phyloP scores from a whole-genome alignment of 2,888 invertebrate species.

The Lithophane socia region DNA sequence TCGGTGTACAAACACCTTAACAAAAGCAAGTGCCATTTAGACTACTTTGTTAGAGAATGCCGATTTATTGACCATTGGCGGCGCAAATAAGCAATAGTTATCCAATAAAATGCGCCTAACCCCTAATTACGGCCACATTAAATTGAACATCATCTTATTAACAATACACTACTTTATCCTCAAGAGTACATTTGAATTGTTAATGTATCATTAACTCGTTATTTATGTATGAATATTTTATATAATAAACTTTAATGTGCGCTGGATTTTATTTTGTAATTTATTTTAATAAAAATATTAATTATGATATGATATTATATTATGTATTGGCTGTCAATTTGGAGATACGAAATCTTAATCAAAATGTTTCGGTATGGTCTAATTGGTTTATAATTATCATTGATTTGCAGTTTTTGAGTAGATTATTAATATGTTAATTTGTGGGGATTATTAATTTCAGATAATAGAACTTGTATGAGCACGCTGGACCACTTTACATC shows the following conservation, averaged over 20 bases:
- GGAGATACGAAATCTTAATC: slow-evolving; percentile 52
- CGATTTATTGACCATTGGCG: slow-evolving; percentile 75
- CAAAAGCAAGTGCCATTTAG: slow-evolving; percentile 70
- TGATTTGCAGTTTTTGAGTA: slow-evolving; percentile 28
- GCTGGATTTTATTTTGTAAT: slow-evolving; percentile 30
- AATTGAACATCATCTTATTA: slow-evolving; percentile 75
- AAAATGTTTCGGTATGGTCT: slow-evolving; percentile 31
- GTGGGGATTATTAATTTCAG: slow-evolving; percentile 19
- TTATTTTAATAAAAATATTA: slow-evolving; percentile 36
- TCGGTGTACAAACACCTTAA: slow-evolving; percentile 27
- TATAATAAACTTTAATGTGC: slow-evolving; percentile 35
- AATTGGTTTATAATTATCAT: slow-evolving; percentile 47
- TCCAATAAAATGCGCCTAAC: slow-evolving; percentile 75
- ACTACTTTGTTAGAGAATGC: slow-evolving; percentile 67
- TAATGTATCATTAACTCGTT: slow-evolving; percentile 65
- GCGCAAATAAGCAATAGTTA: slow-evolving; percentile 71
- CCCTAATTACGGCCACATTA: slow-evolving; percentile 78
- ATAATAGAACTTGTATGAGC: slow-evolving; percentile 28
- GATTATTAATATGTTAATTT: slow-evolving; percentile 42
- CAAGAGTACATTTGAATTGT: slow-evolving; percentile 73
- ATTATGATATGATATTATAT: too few relatives aligned
- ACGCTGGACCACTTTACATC: slow-evolving; percentile 4
- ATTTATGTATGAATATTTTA: slow-evolving; percentile 52
- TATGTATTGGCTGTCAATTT: slow-evolving; percentile 36
- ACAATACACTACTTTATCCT: slow-evolving; percentile 71